These are phyloP conservation scores for Cephus sareptanus DNA, from an alignment of 2,888 invertebrate genomes.

Conservation along the genomic window DNA sequence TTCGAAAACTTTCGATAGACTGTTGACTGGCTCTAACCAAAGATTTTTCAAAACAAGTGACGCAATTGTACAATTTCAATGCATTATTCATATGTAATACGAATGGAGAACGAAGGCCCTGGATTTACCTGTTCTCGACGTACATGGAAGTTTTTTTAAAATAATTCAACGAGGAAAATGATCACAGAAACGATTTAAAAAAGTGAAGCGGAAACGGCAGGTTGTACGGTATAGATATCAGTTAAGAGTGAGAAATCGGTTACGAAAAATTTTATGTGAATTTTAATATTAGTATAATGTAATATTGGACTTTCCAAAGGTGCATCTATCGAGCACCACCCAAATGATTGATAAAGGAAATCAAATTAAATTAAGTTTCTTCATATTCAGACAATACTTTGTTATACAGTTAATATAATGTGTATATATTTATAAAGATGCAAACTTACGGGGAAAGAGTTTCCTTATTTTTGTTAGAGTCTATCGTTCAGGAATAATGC, in stretches of 20 bases:
- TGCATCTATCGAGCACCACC: slow-evolving; percentile 11
- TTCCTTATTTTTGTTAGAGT: neutral
- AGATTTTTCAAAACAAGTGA: slow-evolving; percentile 14
- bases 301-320: slow-evolving; percentile 1
- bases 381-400: slow-evolving; percentile 6
- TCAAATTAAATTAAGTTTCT: slow-evolving; percentile 12
- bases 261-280: slow-evolving; percentile 40
- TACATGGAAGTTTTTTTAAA: neutral
- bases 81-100: neutral
- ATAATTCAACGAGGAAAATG: neutral
- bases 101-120: neutral
- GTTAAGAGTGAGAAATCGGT: slow-evolving; percentile 14
- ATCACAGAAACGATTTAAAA: slow-evolving; percentile 5
- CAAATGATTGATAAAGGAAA: slow-evolving; percentile 10
- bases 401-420: slow-evolving; percentile 14
- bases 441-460: slow-evolving; percentile 8
- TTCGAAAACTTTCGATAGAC: neutral
- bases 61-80: slow-evolving; percentile 11
- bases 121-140: neutral
- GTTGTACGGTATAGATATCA: neutral
- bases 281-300: slow-evolving; percentile 31
- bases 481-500: neutral
- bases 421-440: slow-evolving; percentile 10
- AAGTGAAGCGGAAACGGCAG: slow-evolving; percentile 12
- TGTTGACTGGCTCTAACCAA: neutral